Evolutionary conservation across 2,113 vertebrate genomes (phyloP).

Genomic region (Geococcyx californianus): DNA sequence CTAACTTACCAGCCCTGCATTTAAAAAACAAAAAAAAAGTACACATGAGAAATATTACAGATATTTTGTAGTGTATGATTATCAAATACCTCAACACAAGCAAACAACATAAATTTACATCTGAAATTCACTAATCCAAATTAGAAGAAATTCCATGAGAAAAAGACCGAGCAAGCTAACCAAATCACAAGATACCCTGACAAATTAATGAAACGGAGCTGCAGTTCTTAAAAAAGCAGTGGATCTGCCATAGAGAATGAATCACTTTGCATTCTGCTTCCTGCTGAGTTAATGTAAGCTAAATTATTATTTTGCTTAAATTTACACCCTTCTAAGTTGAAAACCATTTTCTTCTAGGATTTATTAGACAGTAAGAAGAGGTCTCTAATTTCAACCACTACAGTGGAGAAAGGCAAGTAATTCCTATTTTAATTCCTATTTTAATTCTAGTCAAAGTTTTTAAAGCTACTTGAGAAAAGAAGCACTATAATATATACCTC

Average conservation of each 20-base stretch:
- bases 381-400: conserved; percentile 33
- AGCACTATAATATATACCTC: neutral
- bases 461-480: conserved; percentile 18
- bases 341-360: conserved; percentile 58
- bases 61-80: neutral
- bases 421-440: conserved; percentile 8
- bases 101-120: neutral
- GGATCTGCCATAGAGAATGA: conserved; percentile 65
- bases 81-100: neutral
- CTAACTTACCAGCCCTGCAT: neutral
- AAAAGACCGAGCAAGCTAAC: neutral
- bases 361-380: conserved; percentile 48
- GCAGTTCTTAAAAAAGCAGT: conserved; percentile 38
- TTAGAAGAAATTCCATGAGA: neutral
- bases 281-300: conserved; percentile 74
- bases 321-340: conserved; percentile 56
- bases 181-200: conserved; percentile 31
- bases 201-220: conserved; percentile 59
- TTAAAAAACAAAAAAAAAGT: no score
- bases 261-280: conserved; percentile 61
- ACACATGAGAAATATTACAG: neutral
- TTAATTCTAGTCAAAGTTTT: neutral
- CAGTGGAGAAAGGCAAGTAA: neutral
- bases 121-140: neutral
- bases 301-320: conserved; percentile 78